Evolutionary conservation across 2,888 invertebrate genomes (phyloP), one percentile per base, ranked within the genome.

Genomic region (Caradrina kadenii): DNA sequence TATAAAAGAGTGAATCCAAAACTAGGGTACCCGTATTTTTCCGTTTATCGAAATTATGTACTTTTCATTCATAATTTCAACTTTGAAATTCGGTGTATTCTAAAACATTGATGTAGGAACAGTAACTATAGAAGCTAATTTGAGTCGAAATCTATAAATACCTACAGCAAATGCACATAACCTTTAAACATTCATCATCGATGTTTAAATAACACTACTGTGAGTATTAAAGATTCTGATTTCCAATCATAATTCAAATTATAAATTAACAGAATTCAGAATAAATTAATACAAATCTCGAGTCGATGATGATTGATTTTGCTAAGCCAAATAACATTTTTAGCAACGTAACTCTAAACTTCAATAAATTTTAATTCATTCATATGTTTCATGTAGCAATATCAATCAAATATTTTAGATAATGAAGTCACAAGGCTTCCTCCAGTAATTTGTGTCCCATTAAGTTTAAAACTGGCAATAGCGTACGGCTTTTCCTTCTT

Each of bases 381-480:
- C 86, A 85, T 83, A 61, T 55, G 73, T 70, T 69, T 50, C 74
- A 76, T 87, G 79, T 79, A 74, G 87, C 82, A 89, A 90, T 86
- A 88, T 87, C 84, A 87, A 89, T 88, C 85, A 87, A 70, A 83
- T 86, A 81, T 86, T 80, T 84, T 72, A 85, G 75, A 86, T 86
- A 84, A 85, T 85, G 80, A 79, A 87, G 80, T 76, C 75, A 81
- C 88, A 89, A 89, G 87, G 85, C 86, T 84, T 73, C 58, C 42
- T 63, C n/a, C 2, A 58, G 62, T 49, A 58, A 61, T 52, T 42
- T 26, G 7, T 59, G 63, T 67, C 26, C 48, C 19, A 69, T n/a
- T 59, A 26, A 45, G n/a, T 42, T 55, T 42, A 35, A 56, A 52
- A 22, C 39, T 49, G 48, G 39, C 13, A 13, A 10, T 17, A 17